Evolutionary conservation across 92 coral and sea anemone species (phyloP).

Genomic region (Desmophyllum pertusum): DNA sequence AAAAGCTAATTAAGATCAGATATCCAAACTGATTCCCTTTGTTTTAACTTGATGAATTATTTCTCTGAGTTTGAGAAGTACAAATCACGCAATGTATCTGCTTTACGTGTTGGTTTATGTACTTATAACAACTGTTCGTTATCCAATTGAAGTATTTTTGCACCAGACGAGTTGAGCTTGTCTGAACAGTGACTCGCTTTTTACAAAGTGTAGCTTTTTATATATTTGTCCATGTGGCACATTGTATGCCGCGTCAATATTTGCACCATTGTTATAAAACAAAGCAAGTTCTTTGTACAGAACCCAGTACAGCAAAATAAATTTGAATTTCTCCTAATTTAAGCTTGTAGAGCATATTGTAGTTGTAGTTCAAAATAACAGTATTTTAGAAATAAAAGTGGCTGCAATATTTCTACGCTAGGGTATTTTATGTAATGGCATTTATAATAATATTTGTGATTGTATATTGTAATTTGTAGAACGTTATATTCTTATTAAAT

Average conservation of each 20-base stretch:
- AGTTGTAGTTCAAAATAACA: not conserved
- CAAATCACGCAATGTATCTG: not conserved
- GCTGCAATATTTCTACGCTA: not conserved
- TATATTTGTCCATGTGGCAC: not conserved
- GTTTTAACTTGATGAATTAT: not conserved
- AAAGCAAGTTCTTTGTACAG: constrained; percentile 16
- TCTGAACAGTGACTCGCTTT: not conserved
- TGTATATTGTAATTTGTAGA: constrained; percentile 39
- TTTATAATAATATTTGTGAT: constrained; percentile 13
- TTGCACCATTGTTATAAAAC: not conserved
- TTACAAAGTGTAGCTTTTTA: not conserved
- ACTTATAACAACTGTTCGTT: too few species aligned
- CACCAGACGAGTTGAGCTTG: not conserved
- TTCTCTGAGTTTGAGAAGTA: not conserved
- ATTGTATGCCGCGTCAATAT: not conserved
- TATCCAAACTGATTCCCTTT: not conserved
- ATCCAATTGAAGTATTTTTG: constrained; percentile 20
- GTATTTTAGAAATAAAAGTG: constrained; percentile 12
- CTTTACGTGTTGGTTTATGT: not conserved
- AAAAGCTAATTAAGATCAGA: too few species aligned
- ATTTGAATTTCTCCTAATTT: not conserved
- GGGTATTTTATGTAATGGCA: constrained; percentile 8
- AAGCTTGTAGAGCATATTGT: not conserved
- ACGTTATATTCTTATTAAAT: constrained; percentile 17
- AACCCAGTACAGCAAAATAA: not conserved